phyloP scores from a whole-genome alignment of 2,888 invertebrate species.

The Serripes groenlandicus region DNA sequence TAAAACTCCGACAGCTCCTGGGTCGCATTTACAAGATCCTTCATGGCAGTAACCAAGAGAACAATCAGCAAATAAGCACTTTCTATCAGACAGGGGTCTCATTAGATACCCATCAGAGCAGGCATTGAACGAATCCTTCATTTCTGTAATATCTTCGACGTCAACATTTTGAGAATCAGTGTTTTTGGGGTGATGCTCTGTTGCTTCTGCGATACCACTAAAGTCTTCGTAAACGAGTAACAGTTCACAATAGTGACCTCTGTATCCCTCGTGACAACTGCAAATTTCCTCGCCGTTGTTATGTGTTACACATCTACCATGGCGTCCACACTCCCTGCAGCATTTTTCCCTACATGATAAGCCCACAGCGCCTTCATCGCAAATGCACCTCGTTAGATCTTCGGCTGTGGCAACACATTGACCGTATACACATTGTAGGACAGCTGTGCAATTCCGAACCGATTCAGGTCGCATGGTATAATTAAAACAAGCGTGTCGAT shows the following conservation, averaged over 20 bases:
- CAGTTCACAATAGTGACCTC: neutral
- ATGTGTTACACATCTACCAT: neutral
- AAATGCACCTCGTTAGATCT: too few species aligned
- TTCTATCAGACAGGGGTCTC: neutral
- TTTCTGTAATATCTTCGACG: neutral
- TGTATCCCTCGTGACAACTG: neutral
- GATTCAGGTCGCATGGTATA: neutral
- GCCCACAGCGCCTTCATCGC: neutral
- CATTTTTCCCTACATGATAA: neutral
- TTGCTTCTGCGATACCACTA: neutral
- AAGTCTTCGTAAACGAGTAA: neutral
- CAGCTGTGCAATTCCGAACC: neutral
- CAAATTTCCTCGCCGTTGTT: neutral
- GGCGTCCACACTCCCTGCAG: neutral
- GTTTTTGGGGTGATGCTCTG: neutral
- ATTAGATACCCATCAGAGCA: neutral
- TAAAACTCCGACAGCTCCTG: constrained; percentile 10
- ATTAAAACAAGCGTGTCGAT: neutral
- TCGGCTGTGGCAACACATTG: neutral
- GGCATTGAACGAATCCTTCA: neutral
- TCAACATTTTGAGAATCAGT: neutral
- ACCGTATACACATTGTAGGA: neutral
- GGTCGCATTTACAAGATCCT: neutral
- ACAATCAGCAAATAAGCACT: neutral
- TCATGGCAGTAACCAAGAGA: neutral